Evolutionary conservation across 1,140 invertebrate genomes (phyloP).

Genomic region (Drosophila subobscura): DNA sequence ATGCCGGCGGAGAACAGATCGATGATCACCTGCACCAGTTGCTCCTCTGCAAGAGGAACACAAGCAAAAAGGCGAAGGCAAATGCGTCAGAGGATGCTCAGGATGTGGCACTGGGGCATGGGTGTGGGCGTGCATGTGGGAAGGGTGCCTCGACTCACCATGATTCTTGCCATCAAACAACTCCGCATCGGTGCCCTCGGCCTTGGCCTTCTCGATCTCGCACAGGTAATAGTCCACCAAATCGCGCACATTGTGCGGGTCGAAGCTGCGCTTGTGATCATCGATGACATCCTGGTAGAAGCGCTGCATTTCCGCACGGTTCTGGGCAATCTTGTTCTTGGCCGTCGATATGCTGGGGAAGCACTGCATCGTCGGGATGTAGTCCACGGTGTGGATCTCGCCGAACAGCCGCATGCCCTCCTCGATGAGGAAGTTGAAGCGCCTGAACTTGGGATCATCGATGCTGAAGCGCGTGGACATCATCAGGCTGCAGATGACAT

Average conservation of each 20-base stretch:
- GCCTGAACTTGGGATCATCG: conserved; percentile 89
- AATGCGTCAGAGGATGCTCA: not conserved
- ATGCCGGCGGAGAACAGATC: conserved; percentile 96
- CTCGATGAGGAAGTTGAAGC: conserved; percentile 93
- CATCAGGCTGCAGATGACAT: conserved; percentile 95
- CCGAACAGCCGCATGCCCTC: conserved; percentile 95
- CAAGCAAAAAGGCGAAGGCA: not conserved
- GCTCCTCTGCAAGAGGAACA: conserved; percentile 87
- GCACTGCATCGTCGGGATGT: conserved; percentile 87
- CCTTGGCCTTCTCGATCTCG: conserved; percentile 92
- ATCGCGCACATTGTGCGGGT: conserved; percentile 91
- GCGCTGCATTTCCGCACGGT: conserved; percentile 91
- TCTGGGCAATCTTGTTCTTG: conserved; percentile 90
- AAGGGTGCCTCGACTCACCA: conserved; percentile 64
- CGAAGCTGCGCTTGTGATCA: conserved; percentile 90
- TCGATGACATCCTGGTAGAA: conserved; percentile 94
- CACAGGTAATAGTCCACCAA: conserved; percentile 93
- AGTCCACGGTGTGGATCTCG: conserved; percentile 89
- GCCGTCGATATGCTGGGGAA: conserved; percentile 89
- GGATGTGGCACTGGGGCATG: not conserved
- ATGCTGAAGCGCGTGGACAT: conserved; percentile 94
- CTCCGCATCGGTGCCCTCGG: conserved; percentile 87
- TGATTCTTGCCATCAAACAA: conserved; percentile 90
- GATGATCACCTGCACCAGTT: conserved; percentile 94
- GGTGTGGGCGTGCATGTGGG: not conserved